Evolutionary conservation across 2,113 vertebrate genomes (phyloP).

Genomic region (Oryzias javanicus): DNA sequence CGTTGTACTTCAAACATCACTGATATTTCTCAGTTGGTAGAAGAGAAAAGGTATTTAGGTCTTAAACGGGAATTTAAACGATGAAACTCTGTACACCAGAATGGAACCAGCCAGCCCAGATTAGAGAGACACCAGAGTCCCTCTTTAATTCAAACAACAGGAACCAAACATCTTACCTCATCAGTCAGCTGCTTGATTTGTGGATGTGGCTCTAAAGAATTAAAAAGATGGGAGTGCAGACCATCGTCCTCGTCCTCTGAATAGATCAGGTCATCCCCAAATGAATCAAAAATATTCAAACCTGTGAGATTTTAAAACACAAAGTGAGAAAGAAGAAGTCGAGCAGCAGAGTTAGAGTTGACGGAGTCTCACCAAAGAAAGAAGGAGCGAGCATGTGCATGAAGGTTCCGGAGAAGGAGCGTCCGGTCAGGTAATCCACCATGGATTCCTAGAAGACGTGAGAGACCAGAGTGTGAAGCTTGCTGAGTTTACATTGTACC

Average conservation of each 20-base stretch:
- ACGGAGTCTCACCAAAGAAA: constrained; percentile 37
- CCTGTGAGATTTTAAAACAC: constrained; percentile 3
- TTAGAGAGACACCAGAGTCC: neutral
- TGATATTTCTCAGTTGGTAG: too few species aligned
- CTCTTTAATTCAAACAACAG: neutral
- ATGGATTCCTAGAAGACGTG: constrained; percentile 46
- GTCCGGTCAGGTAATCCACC: constrained; percentile 51
- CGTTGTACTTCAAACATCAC: too few species aligned
- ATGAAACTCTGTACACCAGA: too few species aligned
- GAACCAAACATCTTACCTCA: constrained; percentile 52
- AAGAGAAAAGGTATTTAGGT: too few species aligned
- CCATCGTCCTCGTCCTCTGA: constrained; percentile 35
- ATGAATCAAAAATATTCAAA: constrained; percentile 25
- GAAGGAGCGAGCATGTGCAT: constrained; percentile 26
- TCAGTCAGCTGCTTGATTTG: constrained; percentile 53
- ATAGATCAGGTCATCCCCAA: constrained; percentile 24
- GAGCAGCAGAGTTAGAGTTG: neutral
- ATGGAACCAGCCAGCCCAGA: too few species aligned
- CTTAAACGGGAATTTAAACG: too few species aligned
- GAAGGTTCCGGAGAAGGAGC: neutral
- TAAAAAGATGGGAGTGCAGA: too few species aligned
- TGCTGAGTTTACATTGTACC: too few species aligned
- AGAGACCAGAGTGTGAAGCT: neutral
- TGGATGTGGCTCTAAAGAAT: constrained; percentile 40
- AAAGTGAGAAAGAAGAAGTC: neutral